A percentile compares a stretch with the other conserved stretches of the same genome.
These are phyloP conservation scores for Pegoplata infirma DNA, from an alignment of 2,888 invertebrate genomes.

Conservation along the genomic window DNA sequence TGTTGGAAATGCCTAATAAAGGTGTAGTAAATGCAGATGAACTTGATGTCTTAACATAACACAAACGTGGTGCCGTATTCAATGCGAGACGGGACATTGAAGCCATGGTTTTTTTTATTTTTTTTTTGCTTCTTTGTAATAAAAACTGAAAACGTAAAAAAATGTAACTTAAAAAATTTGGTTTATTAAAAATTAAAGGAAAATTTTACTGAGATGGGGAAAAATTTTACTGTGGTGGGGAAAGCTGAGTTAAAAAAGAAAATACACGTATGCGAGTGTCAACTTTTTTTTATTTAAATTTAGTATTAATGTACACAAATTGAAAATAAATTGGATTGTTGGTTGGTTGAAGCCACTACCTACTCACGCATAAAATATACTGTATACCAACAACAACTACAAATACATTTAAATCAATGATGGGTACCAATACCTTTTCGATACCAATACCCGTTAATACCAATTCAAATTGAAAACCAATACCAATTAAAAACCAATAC, in stretches of 20 bases:
- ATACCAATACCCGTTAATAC: no score
- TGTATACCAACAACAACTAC: neutral
- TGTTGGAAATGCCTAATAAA: constrained; percentile 4
- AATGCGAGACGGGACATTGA: constrained; percentile 50
- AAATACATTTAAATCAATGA: neutral
- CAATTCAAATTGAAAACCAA: no score
- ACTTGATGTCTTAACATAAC: constrained; percentile 28
- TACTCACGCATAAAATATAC: constrained; percentile 32
- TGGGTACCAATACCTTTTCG: no score
- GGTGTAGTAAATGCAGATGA: constrained; percentile 19
- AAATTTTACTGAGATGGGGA: neutral
- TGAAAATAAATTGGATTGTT: constrained; percentile 4
- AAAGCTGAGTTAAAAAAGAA: neutral
- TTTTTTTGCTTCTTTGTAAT: constrained; percentile 1
- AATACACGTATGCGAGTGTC: neutral
- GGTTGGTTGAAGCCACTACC: constrained; percentile 5
- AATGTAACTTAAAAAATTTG: constrained; percentile 22
- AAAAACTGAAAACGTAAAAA: constrained; percentile 55
- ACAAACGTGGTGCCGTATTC: constrained; percentile 46
- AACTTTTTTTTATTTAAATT: neutral
- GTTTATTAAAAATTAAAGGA: neutral
- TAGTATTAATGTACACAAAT: neutral
- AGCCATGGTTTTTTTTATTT: constrained; percentile 40
- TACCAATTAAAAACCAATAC: no score
- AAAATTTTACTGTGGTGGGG: neutral